These are phyloP conservation scores for Euglossa dilemma DNA, from an alignment of 1,140 invertebrate species.

Conservation along the genomic window DNA sequence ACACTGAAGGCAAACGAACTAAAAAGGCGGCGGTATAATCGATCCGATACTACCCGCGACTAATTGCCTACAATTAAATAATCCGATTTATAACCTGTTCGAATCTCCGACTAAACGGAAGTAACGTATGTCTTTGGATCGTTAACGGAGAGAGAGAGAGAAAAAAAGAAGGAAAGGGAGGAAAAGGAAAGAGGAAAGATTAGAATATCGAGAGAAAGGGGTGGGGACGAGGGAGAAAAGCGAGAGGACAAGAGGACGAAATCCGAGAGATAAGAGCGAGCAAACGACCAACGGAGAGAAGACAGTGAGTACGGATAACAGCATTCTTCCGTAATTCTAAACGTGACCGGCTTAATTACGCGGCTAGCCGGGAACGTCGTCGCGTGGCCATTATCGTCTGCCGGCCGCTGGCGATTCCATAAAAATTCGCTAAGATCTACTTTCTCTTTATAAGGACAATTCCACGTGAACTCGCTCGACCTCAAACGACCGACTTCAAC, in stretches of 20 bases:
- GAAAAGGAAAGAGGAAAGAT: background rate
- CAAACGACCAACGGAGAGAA: background rate
- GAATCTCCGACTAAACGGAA: no score
- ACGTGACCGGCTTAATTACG: constrained; percentile 43
- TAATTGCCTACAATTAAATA: constrained; percentile 1
- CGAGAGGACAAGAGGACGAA: background rate
- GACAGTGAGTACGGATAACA: background rate
- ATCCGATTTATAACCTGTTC: background rate
- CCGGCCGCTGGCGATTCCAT: constrained; percentile 28
- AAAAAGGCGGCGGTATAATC: background rate
- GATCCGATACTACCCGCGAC: background rate
- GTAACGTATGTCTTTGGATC: no score
- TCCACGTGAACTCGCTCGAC: constrained; percentile 72
- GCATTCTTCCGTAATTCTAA: constrained; percentile 43
- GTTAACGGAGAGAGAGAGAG: no score
- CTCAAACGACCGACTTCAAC: constrained; percentile 74
- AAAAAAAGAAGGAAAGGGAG: background rate
- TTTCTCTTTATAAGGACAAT: constrained; percentile 70
- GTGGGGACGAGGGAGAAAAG: background rate
- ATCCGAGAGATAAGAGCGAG: constrained; percentile 6
- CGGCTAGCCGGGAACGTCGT: constrained; percentile 8
- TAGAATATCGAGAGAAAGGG: background rate
- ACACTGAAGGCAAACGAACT: constrained; percentile 2
- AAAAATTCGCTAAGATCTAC: constrained; percentile 66
- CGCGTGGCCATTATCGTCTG: constrained; percentile 44